These are phyloP conservation scores for Apis laboriosa DNA, from an alignment of 1,140 invertebrate genomes.

Conservation along the genomic window DNA sequence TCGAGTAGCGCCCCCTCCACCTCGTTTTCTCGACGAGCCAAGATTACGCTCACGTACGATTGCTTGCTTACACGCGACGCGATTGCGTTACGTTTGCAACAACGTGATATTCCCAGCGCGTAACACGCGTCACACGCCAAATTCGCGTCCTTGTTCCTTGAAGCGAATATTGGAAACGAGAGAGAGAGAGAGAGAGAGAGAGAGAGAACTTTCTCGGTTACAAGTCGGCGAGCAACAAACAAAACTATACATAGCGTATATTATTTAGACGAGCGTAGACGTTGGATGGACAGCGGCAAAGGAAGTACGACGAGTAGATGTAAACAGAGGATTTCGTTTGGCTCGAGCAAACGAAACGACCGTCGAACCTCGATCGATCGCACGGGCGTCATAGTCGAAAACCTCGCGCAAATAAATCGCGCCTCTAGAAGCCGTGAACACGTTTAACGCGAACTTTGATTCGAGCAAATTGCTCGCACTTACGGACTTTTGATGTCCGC, in stretches of 20 bases:
- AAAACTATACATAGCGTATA: too few relatives aligned
- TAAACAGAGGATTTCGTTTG: too few relatives aligned
- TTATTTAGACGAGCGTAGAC: too few relatives aligned
- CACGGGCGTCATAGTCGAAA: conserved; percentile 21
- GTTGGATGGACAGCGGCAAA: too few relatives aligned
- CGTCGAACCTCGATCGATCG: conserved; percentile 45
- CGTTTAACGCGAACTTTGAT: conserved; percentile 65
- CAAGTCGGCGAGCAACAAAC: too few relatives aligned
- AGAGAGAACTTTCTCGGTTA: too few relatives aligned
- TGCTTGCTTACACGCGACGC: background rate
- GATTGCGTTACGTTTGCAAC: background rate
- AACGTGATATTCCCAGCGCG: conserved; percentile 9
- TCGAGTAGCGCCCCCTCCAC: too few relatives aligned
- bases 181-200: background rate
- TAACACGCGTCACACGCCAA: background rate
- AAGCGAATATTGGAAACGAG: background rate
- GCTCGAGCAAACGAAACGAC: conserved; percentile 33
- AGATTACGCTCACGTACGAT: conserved; percentile 33
- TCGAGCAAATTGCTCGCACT: conserved; percentile 66
- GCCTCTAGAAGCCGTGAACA: conserved; percentile 46
- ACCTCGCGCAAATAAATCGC: conserved; percentile 57
- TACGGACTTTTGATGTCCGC: conserved; percentile 65
- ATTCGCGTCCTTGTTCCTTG: background rate
- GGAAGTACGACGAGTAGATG: too few relatives aligned
- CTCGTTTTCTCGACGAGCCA: background rate